Evolutionary conservation across 30 jellyfish, hydroid and myxozoan species (phyloP).

Genomic region (Pseudorhiza aurosa): DNA sequence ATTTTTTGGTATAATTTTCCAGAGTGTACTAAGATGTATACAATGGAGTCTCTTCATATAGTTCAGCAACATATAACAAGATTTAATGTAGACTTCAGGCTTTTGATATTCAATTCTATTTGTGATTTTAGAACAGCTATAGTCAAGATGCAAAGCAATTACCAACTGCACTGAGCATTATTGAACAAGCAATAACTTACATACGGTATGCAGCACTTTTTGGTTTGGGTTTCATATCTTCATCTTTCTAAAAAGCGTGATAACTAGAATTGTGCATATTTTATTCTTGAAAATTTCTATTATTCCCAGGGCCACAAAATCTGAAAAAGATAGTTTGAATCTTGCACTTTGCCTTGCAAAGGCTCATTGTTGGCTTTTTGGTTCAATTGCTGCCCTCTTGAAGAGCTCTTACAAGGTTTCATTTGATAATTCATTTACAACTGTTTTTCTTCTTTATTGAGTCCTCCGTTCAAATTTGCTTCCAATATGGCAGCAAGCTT

Average conservation of each 20-base stretch:
- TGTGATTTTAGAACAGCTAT: not conserved
- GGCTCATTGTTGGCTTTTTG: conserved; percentile 51
- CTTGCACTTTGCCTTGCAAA: conserved; percentile 46
- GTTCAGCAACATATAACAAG: no score
- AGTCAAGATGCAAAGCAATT: conserved; percentile 5
- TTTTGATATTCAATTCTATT: not conserved
- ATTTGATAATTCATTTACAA: not conserved
- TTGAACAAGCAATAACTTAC: conserved; percentile 29
- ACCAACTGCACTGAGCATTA: conserved; percentile 10
- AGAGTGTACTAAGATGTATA: no score
- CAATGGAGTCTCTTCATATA: no score
- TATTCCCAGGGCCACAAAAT: conserved; percentile 11
- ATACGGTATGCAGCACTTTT: conserved; percentile 15
- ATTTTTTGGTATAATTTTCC: no score
- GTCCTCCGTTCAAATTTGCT: not conserved
- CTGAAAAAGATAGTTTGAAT: conserved; percentile 32
- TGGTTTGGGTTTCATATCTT: not conserved
- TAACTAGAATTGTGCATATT: not conserved
- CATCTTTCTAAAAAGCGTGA: not conserved
- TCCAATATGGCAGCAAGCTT: not conserved
- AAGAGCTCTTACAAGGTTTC: conserved; percentile 1
- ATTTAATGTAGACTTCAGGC: no score
- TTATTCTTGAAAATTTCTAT: not conserved
- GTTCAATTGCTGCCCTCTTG: conserved; percentile 24
- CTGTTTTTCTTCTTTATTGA: not conserved